Evolutionary conservation across 2,888 invertebrate genomes (phyloP).

Genomic region (Dexiosoma caninum): DNA sequence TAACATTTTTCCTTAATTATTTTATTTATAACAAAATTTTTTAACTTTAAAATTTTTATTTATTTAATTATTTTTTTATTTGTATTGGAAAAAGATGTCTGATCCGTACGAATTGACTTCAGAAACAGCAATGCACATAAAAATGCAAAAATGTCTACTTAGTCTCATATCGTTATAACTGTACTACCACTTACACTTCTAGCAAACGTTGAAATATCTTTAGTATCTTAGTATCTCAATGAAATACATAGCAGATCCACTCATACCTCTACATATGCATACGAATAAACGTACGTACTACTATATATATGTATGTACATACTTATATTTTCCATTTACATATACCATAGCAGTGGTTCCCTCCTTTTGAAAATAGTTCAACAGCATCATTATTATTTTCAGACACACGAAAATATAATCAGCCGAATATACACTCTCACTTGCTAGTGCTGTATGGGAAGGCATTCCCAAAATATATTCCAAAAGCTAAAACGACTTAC

Average conservation of each 20-base stretch:
- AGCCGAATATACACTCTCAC: not conserved
- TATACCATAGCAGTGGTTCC: not conserved
- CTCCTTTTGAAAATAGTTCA: slow-evolving; percentile 21
- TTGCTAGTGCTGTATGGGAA: not conserved
- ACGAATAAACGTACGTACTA: slow-evolving; percentile 30
- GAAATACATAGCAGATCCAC: slow-evolving; percentile 5
- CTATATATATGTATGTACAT: not conserved
- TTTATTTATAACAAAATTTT: not conserved
- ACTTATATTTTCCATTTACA: slow-evolving; percentile 15
- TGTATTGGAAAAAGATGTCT: slow-evolving; percentile 50
- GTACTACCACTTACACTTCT: slow-evolving; percentile 58
- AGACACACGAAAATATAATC: slow-evolving; percentile 12
- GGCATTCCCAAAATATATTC: slow-evolving; percentile 61
- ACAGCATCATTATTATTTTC: slow-evolving; percentile 54
- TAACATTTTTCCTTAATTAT: not conserved
- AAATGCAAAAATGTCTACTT: slow-evolving; percentile 78
- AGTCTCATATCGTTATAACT: slow-evolving; percentile 69
- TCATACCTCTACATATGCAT: slow-evolving; percentile 57
- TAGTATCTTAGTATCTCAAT: slow-evolving; percentile 27
- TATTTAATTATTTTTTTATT: slow-evolving; percentile 9
- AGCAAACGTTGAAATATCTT: slow-evolving; percentile 47
- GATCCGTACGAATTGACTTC: slow-evolving; percentile 77
- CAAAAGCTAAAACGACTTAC: slow-evolving; percentile 50
- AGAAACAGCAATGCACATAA: slow-evolving; percentile 78
- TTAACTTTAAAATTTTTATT: slow-evolving; percentile 28